A percentile compares a stretch with the other conserved stretches of the same genome.
These are phyloP conservation scores for Caenorhabditis brenneri DNA, from an alignment of 1,140 invertebrate genomes.

Conservation along the genomic window DNA sequence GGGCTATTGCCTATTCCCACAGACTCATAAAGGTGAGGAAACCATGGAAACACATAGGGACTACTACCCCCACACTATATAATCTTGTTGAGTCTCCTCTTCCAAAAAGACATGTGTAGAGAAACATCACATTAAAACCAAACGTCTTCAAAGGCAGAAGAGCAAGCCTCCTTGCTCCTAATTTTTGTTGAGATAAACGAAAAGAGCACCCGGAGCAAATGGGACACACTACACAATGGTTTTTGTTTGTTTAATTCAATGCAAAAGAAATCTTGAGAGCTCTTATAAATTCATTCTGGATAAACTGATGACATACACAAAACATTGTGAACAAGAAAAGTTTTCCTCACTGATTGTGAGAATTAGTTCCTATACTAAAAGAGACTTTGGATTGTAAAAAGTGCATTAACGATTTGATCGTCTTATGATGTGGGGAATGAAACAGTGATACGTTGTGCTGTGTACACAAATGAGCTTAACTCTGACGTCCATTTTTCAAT, in stretches of 20 bases:
- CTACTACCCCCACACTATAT: too few species aligned
- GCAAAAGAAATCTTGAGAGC: conserved; percentile 1
- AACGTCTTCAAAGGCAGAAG: neutral
- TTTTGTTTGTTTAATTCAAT: conserved; percentile 40
- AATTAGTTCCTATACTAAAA: too few species aligned
- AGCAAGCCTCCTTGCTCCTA: neutral
- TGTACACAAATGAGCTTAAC: conserved; percentile 19
- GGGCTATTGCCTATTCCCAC: too few species aligned
- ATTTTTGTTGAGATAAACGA: conserved; percentile 31
- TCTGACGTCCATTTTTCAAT: neutral
- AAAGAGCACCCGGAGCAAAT: conserved; percentile 16
- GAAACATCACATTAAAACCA: neutral
- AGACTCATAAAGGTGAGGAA: too few species aligned
- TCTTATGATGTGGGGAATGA: conserved; percentile 21
- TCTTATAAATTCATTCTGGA: conserved; percentile 32
- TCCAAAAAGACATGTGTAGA: too few species aligned
- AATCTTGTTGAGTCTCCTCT: too few species aligned
- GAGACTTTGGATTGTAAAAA: neutral
- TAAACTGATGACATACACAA: too few species aligned
- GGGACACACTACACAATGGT: conserved; percentile 36
- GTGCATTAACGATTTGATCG: neutral
- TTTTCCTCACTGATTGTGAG: too few species aligned
- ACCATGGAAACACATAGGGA: too few species aligned
- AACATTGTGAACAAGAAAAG: too few species aligned
- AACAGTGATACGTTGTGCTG: neutral